A percentile compares a stretch with the other conserved stretches of the same genome.
Conservation (phyloP, 2,797 vertebrate genomes). For the Anguilla marmorata region DNA sequence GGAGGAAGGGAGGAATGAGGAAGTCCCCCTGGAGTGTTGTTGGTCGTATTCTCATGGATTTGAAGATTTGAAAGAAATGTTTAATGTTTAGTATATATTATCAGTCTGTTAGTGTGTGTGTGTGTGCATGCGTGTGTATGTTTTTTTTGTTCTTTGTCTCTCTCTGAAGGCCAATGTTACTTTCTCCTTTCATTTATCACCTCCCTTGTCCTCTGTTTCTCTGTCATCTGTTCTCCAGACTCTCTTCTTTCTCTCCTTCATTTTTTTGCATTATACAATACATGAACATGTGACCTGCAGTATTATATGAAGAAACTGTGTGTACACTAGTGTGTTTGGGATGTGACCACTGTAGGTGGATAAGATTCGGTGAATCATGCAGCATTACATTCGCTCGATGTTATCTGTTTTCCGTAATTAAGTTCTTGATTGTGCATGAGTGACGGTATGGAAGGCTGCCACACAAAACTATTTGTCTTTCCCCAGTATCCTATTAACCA, state of each 20-base stretch:
- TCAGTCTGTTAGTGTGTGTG: no score
- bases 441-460: constrained; percentile 28
- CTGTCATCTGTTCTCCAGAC: not conserved
- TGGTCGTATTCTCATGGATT: constrained; percentile 32
- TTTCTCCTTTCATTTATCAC: not conserved
- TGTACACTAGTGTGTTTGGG: not conserved
- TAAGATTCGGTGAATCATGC: constrained; percentile 13
- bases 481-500: constrained; percentile 3
- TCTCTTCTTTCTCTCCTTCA: not conserved
- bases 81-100: no score
- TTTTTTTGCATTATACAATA: not conserved
- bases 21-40: constrained; percentile 24
- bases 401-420: constrained; percentile 36
- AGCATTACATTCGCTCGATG: not conserved
- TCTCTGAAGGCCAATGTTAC: constrained; percentile 7
- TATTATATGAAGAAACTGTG: no score
- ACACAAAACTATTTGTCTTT: not conserved
- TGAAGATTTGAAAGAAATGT: constrained; percentile 24
- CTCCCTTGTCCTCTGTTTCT: not conserved
- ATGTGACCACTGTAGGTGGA: not conserved
- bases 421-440: constrained; percentile 37
- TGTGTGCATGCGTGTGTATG: no score
- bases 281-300: not conserved
- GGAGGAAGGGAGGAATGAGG: constrained; percentile 8
- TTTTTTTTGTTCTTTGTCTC: constrained; percentile 33